Evolutionary conservation across 2,113 vertebrate genomes (phyloP), one percentile per base, ranked within the genome.

Genomic region (Gorsachius goisagi): DNA sequence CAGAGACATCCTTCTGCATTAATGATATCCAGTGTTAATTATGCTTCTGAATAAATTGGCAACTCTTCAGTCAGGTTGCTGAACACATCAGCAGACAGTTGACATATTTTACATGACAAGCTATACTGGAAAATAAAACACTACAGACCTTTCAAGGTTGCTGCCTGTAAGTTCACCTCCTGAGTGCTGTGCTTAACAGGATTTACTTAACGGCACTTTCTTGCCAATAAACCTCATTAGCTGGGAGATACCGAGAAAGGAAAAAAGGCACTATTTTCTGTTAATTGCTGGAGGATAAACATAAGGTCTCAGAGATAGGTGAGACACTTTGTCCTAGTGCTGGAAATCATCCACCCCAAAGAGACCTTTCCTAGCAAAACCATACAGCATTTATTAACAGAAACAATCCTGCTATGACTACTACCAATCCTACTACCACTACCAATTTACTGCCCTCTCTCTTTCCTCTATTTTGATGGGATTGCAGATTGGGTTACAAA

Each of bases 151-250:
- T 71, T 53, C 81, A 64, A 91, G 81, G 81, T 44, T 66, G 76
- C 44, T 83, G 81, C 69, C 87, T 96, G 12, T 72, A 88, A 71
- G 75, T 73, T 94, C 59, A 53, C 55, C 75, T 91, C 78, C 15
- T 0, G 26, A 76, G 59, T 32, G 59, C 71, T 91, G 39, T 41
- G 56, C 66, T 88, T 77, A 88, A 80, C 60, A 59, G 59, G 52
- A 72, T 90, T 95, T 74, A 80, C 84, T 83, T 88, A 63, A 79
- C 74, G 83, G 63, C 74, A 89, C 55, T 82, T 92, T 86, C 67
- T 88, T 89, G 95, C 81, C 96, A 95, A 74, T 55, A 83, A 93
- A 74, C 50, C 66, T 94, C 50, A 67, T 95, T 95, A 93, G 27
- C 45, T 94, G 89, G 66, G 81, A 89, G 81, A 85, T 39, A 79